A percentile compares a stretch with the other conserved stretches of the same genome.
These are phyloP conservation scores for Pristionchus arcanus DNA, from an alignment of 2,888 invertebrate genomes.

Conservation along the genomic window DNA sequence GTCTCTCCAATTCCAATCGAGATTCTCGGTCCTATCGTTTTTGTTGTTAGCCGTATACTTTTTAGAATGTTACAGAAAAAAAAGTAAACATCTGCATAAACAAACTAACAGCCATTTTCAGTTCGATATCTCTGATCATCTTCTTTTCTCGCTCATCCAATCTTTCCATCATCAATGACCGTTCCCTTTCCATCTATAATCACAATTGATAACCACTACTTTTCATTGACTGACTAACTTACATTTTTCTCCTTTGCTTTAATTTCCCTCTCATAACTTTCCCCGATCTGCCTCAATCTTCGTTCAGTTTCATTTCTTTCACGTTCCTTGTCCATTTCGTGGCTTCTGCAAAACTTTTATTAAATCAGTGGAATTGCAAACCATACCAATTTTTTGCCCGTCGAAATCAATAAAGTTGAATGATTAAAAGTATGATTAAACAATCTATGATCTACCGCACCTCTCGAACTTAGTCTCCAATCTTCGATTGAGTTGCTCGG, in stretches of 20 bases:
- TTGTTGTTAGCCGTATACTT: too few species aligned
- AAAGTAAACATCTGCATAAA: too few species aligned
- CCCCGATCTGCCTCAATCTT: slow-evolving; percentile 58
- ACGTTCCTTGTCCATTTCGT: slow-evolving; percentile 56
- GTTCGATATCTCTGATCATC: slow-evolving; percentile 58
- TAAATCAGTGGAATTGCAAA: neutral
- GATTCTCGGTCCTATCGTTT: slow-evolving; percentile 51
- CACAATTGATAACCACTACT: neutral
- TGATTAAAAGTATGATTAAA: neutral
- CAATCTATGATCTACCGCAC: neutral
- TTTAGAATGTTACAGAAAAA: too few species aligned
- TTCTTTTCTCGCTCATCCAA: slow-evolving; percentile 60
- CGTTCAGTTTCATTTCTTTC: slow-evolving; percentile 60
- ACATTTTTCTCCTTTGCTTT: slow-evolving; percentile 39
- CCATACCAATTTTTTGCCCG: neutral
- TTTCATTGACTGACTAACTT: neutral
- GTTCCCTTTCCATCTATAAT: slow-evolving; percentile 61
- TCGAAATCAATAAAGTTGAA: neutral
- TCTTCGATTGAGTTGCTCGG: slow-evolving; percentile 60
- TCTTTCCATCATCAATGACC: slow-evolving; percentile 56
- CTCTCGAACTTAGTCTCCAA: slow-evolving; percentile 61
- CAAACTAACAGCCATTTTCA: slow-evolving; percentile 56
- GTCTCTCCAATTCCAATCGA: slow-evolving; percentile 51
- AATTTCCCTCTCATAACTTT: slow-evolving; percentile 44
- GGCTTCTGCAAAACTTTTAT: slow-evolving; percentile 55